These are phyloP conservation scores for Pemphigus obesinymphae DNA, from an alignment of 1,140 invertebrate genomes.

Conservation along the genomic window DNA sequence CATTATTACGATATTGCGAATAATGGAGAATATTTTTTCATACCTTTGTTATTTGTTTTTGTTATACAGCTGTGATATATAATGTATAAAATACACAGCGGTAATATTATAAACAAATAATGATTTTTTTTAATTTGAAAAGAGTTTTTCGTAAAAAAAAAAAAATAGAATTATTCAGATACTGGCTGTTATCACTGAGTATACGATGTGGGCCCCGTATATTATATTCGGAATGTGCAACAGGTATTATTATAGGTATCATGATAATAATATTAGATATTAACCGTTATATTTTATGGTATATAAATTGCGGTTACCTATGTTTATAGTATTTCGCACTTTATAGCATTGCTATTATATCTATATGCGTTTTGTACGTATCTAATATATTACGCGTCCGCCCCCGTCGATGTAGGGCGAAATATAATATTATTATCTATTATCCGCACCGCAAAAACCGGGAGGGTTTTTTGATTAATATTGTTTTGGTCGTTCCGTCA, in stretches of 20 bases:
- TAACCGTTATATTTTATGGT: not conserved
- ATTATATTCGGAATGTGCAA: not conserved
- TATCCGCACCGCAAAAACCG: not conserved
- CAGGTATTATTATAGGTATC: not conserved
- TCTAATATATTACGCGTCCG: no score
- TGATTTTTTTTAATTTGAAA: no score
- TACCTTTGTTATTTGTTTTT: slow-evolving; percentile 8
- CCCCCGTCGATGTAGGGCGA: slow-evolving; percentile 10
- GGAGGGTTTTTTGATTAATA: not conserved
- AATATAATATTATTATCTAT: no score
- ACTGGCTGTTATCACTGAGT: no score
- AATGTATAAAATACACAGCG: no score
- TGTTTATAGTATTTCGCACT: not conserved
- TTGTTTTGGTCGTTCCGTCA: slow-evolving; percentile 28
- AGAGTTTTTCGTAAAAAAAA: no score
- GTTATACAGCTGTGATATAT: no score
- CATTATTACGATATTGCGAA: not conserved
- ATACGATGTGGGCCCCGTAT: not conserved
- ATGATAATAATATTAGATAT: not conserved
- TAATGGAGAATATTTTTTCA: not conserved
- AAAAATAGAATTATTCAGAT: no score
- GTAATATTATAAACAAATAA: no score
- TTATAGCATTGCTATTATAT: not conserved
- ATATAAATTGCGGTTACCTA: not conserved
- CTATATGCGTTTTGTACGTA: no score